These are phyloP conservation scores for Parazoanthus swiftii DNA, from an alignment of 92 coral and sea anemone genomes.

Conservation along the genomic window DNA sequence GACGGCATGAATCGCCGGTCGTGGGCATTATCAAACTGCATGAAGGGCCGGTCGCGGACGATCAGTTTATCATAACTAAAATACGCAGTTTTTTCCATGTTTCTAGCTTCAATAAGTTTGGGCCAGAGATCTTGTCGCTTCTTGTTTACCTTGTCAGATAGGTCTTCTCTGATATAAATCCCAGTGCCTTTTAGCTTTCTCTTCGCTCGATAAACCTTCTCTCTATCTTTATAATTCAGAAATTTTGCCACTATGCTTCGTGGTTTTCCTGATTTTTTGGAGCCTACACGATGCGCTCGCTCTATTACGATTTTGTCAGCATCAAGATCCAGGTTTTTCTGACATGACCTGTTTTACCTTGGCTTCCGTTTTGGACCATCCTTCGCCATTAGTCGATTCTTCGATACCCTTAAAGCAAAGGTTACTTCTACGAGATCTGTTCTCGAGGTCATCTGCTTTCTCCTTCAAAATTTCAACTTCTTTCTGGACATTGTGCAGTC, in stretches of 20 bases:
- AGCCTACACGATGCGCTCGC: constrained; percentile 4
- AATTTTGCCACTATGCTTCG: neutral
- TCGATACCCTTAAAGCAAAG: constrained; percentile 50
- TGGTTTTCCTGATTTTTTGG: neutral
- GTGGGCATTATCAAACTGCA: neutral
- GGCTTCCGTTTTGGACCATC: constrained; percentile 45
- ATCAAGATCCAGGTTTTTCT: constrained; percentile 6
- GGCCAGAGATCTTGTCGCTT: neutral
- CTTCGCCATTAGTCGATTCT: constrained; percentile 29
- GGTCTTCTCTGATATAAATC: neutral
- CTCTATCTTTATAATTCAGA: too few species aligned
- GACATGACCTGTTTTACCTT: constrained; percentile 44
- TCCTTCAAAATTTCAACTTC: neutral
- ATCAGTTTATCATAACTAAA: neutral
- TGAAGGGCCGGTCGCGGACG: neutral
- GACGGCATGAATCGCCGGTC: too few species aligned
- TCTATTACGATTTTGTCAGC: neutral
- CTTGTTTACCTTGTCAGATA: neutral
- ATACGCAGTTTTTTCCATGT: neutral
- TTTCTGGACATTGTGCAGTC: neutral
- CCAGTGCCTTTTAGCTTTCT: too few species aligned
- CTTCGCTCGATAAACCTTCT: too few species aligned
- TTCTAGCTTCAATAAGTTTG: neutral
- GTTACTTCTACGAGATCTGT: constrained; percentile 57
- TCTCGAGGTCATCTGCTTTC: constrained; percentile 52